Base-by-base conservation (phyloP, 2,113 vertebrate species). In the Upupa epops region DNA sequence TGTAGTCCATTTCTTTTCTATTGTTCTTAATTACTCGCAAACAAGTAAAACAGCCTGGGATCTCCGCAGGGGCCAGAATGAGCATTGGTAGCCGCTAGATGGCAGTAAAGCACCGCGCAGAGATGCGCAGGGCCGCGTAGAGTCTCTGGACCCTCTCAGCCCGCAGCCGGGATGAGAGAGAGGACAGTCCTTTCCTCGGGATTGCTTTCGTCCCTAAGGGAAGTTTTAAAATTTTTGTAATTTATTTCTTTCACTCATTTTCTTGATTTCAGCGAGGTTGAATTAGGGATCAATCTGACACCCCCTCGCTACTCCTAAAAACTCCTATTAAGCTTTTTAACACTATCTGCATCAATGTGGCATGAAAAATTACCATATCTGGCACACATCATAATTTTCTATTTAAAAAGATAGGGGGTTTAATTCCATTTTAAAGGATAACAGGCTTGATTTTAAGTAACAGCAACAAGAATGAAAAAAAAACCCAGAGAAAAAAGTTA, bases 391-490 rank as follows among this genome's bases (percentile, higher is more conserved):
- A 89, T 72, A 54, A 63, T 91, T 86, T 75, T 48, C 42, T 42
- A 42, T 42, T 42, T 12, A 42, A 42, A 42, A 42, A 42, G 40
- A 42, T 11, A 42, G 40, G 40, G 40, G 40, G 11, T 42, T 42
- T 42, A 12, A 42, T 42, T 92, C 87, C 69, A 48, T 75, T 91
- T 95, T 90, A 96, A 95, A 93, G 42, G 85, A 52, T 92, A 96
- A 94, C 65, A 70, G 54, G 22, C 65, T 95, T 97, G 69, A 96
- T 97, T 96, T 97, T 94, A 97, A 96, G 91, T 86, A 95, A 95
- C 56, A 74, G 80, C 18, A 70, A 93, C 92, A 95, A 49, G 78
- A n/a, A n/a, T n/a, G n/a, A n/a, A n/a, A n/a, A n/a, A n/a, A n/a
- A n/a, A n/a, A n/a, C n/a, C n/a, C n/a, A n/a, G n/a, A n/a, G n/a